Evolutionary conservation across 2,797 vertebrate species (phyloP).

Genomic region (Gymnothorax javanicus): DNA sequence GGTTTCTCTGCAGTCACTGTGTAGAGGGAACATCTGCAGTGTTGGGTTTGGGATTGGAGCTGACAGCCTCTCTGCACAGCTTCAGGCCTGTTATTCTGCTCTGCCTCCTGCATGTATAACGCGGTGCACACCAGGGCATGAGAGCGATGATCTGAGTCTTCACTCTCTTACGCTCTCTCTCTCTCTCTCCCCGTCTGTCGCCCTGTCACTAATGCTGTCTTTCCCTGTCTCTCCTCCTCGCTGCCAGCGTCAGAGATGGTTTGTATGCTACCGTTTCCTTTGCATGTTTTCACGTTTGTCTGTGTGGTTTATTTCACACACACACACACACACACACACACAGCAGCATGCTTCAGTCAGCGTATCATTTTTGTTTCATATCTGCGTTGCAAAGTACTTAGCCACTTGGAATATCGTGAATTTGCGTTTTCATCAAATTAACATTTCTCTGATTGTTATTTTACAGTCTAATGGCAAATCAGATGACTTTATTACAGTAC

Average conservation of each 20-base stretch:
- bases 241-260: conserved; percentile 96
- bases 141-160: neutral
- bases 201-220: conserved; percentile 52
- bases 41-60: neutral
- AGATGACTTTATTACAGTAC: neutral
- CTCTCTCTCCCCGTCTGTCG: neutral
- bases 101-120: neutral
- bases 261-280: conserved; percentile 72
- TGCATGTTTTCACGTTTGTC: neutral
- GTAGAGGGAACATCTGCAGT: neutral
- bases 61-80: neutral
- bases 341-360: neutral
- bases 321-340: too few species aligned
- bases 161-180: too few species aligned
- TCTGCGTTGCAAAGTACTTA: neutral
- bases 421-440: neutral
- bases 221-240: conserved; percentile 67
- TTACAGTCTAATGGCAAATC: neutral
- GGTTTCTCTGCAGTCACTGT: too few species aligned
- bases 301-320: neutral
- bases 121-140: neutral
- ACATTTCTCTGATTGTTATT: neutral
- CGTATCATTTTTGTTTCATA: neutral
- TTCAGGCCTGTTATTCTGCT: neutral
- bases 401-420: neutral